These are phyloP conservation scores for Darevskia mixta DNA, from an alignment of 2,797 vertebrate genomes.

Conservation along the genomic window DNA sequence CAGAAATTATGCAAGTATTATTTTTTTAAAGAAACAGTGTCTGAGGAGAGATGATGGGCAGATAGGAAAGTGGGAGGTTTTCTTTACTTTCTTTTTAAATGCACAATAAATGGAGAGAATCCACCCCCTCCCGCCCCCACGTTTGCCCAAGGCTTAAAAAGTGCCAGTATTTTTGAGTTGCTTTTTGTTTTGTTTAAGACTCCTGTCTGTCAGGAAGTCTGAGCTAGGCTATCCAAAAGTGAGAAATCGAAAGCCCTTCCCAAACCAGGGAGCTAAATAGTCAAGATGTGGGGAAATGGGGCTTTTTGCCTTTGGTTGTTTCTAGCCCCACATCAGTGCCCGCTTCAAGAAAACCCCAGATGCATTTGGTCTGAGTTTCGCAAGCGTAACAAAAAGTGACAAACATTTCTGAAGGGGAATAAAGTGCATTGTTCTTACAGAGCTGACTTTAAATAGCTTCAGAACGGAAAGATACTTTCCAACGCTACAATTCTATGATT, in stretches of 20 bases:
- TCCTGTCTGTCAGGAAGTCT: not conserved
- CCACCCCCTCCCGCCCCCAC: rapidly evolving
- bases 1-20: not conserved
- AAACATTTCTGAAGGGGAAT: not conserved
- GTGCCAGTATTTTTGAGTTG: not conserved
- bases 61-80: not conserved
- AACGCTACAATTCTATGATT: no score
- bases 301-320: no score
- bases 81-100: not conserved
- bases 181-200: not conserved
- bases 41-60: not conserved
- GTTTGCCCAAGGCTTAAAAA: not conserved
- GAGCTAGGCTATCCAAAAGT: no score
- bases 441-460: no score
- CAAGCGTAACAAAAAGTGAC: not conserved
- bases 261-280: not conserved
- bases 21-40: not conserved
- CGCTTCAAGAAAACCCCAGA: not conserved
- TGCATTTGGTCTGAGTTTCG: not conserved
- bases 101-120: not conserved
- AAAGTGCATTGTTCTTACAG: not conserved
- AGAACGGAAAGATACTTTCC: not conserved
- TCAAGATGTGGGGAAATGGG: not conserved
- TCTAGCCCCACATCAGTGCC: not conserved
- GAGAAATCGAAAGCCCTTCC: not conserved